These are phyloP conservation scores for Phalangium opilio DNA, from an alignment of 2,888 invertebrate genomes.

Conservation along the genomic window DNA sequence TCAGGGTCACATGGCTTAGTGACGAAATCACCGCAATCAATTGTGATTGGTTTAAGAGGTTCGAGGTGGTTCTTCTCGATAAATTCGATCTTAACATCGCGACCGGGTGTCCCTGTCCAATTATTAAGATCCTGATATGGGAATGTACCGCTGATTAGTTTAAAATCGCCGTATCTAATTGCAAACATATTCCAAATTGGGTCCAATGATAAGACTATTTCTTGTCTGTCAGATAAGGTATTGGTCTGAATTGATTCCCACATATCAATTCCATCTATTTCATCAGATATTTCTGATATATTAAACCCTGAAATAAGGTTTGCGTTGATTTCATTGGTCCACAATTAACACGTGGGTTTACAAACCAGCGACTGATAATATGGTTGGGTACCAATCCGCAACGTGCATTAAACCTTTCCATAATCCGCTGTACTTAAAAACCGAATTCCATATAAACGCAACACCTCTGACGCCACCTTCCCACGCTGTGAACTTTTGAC, in stretches of 20 bases:
- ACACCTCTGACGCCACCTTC: constrained; percentile 80
- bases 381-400: constrained; percentile 33
- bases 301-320: constrained; percentile 17
- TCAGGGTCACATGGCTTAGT: constrained; percentile 16
- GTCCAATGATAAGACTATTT: constrained; percentile 74
- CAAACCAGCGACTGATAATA: constrained; percentile 28
- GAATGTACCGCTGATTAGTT: constrained; percentile 54
- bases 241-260: constrained; percentile 50
- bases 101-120: constrained; percentile 37
- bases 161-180: constrained; percentile 56
- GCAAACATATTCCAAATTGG: constrained; percentile 44
- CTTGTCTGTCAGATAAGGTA: constrained; percentile 35
- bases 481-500: constrained; percentile 49
- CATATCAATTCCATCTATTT: constrained; percentile 44
- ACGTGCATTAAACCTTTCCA: constrained; percentile 31
- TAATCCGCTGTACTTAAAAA: constrained; percentile 31
- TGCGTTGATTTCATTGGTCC: too few species aligned
- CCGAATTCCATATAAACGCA: constrained; percentile 61
- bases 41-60: not conserved
- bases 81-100: too few species aligned
- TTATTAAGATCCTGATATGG: constrained; percentile 57
- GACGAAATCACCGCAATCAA: constrained; percentile 11
- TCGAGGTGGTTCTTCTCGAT: too few species aligned
- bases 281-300: constrained; percentile 1
- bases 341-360: too few species aligned